Conservation (phyloP, 2,888 invertebrate species). For the Blastobasis adustella region DNA sequence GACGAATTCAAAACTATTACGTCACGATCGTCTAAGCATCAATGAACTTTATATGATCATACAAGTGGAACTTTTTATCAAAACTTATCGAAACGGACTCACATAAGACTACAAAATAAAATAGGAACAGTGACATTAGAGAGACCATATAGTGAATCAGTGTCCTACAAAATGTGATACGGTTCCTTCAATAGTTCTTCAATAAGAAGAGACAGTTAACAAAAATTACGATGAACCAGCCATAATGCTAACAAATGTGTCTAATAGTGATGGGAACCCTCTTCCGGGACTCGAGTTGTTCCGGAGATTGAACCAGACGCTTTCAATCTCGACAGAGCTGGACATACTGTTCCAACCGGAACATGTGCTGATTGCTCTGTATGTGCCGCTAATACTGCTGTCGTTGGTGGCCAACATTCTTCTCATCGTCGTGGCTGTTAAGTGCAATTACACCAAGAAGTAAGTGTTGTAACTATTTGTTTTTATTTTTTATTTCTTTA, state of each 20-base stretch:
- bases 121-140: no score
- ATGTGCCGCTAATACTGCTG: constrained; percentile 77
- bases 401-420: constrained; percentile 79
- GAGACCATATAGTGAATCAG: no score
- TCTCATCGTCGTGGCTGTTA: constrained; percentile 79
- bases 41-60: no score
- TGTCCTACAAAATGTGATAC: no score
- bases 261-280: constrained; percentile 11
- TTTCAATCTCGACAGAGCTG: constrained; percentile 41
- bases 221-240: constrained; percentile 13
- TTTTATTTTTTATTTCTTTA: no score
- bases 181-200: no score
- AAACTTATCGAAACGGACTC: no score
- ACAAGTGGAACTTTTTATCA: no score
- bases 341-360: constrained; percentile 63
- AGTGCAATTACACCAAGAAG: constrained; percentile 81
- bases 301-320: constrained; percentile 27
- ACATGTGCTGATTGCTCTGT: constrained; percentile 74
- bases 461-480: no score
- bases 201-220: not conserved
- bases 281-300: constrained; percentile 21
- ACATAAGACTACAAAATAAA: no score
- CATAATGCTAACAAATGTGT: constrained; percentile 24
- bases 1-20: no score
- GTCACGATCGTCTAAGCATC: no score